phyloP scores from a whole-genome alignment of 64 coral and sea anemone species.

The Porites australiensis region DNA sequence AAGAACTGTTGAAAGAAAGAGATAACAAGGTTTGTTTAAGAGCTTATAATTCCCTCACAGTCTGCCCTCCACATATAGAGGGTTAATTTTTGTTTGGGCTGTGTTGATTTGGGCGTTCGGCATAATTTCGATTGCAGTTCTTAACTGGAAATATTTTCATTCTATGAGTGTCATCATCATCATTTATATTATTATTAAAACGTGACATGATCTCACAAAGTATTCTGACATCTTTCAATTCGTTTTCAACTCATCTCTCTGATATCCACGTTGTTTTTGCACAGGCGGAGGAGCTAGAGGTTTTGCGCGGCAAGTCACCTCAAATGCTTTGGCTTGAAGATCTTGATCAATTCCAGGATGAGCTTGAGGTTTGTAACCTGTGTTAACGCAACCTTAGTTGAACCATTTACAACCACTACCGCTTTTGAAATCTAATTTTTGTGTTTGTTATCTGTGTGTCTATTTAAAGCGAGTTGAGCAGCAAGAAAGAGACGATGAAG shows the following conservation, averaged over 20 bases:
- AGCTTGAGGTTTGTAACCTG: slow-evolving; percentile 78
- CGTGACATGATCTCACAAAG: too few species aligned
- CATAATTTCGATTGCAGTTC: too few species aligned
- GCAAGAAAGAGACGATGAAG: slow-evolving; percentile 58
- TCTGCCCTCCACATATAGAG: too few species aligned
- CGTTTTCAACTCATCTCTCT: background rate
- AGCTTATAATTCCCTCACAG: background rate
- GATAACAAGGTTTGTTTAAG: slow-evolving; percentile 79
- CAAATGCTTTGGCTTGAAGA: slow-evolving; percentile 86
- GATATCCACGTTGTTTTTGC: background rate
- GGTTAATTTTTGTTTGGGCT: too few species aligned
- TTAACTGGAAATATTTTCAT: too few species aligned
- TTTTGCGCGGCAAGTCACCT: slow-evolving; percentile 74
- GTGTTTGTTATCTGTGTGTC: background rate
- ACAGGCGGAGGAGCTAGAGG: slow-evolving; percentile 81
- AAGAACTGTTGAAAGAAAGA: slow-evolving; percentile 88
- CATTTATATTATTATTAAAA: too few species aligned
- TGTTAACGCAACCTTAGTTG: background rate
- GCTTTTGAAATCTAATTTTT: background rate
- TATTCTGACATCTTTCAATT: too few species aligned
- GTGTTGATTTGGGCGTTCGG: too few species aligned
- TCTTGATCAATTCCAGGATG: slow-evolving; percentile 81
- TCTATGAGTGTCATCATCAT: too few species aligned
- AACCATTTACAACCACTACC: background rate
- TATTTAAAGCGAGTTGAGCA: slow-evolving; percentile 56